Percentiles rank a stretch among this genome's conserved stretches.
Evolutionary conservation across 64 coral and sea anemone species (phyloP).

Genomic region (Orbicella faveolata): DNA sequence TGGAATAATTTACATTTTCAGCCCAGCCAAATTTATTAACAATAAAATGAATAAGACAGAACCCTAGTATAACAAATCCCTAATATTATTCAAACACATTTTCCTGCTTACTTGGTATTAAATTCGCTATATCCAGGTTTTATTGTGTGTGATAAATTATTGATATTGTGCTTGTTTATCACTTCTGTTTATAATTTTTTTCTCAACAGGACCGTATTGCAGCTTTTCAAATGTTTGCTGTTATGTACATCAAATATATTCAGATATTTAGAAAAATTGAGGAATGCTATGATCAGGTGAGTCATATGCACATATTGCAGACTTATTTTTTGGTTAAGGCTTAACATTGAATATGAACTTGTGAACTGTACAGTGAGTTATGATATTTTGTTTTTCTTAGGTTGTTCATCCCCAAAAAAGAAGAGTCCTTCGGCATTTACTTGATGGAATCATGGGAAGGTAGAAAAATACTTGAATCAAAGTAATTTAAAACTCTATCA

Average conservation of each 20-base stretch:
- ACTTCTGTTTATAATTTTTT: not conserved
- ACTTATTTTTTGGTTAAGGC: not conserved
- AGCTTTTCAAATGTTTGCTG: constrained; percentile 99
- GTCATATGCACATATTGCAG: not conserved
- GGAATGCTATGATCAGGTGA: constrained; percentile 99
- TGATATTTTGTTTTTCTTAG: constrained; percentile 12
- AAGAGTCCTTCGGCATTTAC: constrained; percentile 89
- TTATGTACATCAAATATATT: constrained; percentile 97
- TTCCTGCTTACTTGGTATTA: too few species aligned
- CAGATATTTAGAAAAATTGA: constrained; percentile 98
- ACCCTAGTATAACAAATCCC: too few species aligned
- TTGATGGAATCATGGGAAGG: constrained; percentile 99
- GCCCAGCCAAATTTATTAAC: too few species aligned
- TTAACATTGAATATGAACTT: not conserved
- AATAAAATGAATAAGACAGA: too few species aligned
- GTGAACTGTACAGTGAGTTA: not conserved
- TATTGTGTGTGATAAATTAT: too few species aligned
- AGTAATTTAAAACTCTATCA: too few species aligned
- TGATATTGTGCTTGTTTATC: too few species aligned
- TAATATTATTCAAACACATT: too few species aligned
- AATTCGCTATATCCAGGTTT: too few species aligned
- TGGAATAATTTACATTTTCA: too few species aligned
- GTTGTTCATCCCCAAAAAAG: constrained; percentile 98
- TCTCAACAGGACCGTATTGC: constrained; percentile 80
- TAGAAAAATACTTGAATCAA: not conserved